phyloP scores from a whole-genome alignment of 2,797 vertebrate genomes.

The Xenopus petersii region DNA sequence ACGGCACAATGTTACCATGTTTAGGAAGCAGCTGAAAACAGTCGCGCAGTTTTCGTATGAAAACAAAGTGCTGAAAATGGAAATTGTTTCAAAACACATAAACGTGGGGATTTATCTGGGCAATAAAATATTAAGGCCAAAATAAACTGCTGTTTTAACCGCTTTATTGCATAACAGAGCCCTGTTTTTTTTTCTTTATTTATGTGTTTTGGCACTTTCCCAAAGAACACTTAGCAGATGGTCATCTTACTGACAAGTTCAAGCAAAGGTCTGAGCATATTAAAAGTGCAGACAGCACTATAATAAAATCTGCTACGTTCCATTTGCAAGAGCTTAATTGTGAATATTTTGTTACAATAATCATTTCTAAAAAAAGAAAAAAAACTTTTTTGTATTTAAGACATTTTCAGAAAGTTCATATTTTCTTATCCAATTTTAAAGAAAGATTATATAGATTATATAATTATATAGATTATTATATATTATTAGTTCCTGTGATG shows the following conservation, averaged over 20 bases:
- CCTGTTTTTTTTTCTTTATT: slow-evolving; percentile 31
- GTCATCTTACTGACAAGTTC: slow-evolving; percentile 47
- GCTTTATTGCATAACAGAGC: slow-evolving; percentile 50
- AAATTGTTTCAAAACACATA: slow-evolving; percentile 13
- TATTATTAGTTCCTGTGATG: too few relatives aligned
- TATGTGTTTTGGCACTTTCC: slow-evolving; percentile 42
- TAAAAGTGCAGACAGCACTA: not conserved
- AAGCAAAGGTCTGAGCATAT: slow-evolving; percentile 23
- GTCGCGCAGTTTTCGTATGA: slow-evolving; percentile 5
- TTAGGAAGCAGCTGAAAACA: slow-evolving; percentile 4
- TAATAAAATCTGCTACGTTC: slow-evolving; percentile 25
- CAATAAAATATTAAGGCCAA: slow-evolving; percentile 24
- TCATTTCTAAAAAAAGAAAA: too few relatives aligned
- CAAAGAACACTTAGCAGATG: slow-evolving; percentile 43
- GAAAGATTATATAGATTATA: too few relatives aligned
- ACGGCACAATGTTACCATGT: not conserved
- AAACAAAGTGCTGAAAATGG: slow-evolving; percentile 13
- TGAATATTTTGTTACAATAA: too few relatives aligned
- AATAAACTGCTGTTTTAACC: slow-evolving; percentile 46
- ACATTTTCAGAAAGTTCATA: too few relatives aligned
- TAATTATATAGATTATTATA: too few relatives aligned
- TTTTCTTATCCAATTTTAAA: too few relatives aligned
- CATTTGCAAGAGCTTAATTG: slow-evolving; percentile 12
- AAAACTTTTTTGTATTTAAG: too few relatives aligned
- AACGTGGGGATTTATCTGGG: slow-evolving; percentile 20